Evolutionary conservation across 2,888 invertebrate species (phyloP).

Genomic region (Chesias legatella): DNA sequence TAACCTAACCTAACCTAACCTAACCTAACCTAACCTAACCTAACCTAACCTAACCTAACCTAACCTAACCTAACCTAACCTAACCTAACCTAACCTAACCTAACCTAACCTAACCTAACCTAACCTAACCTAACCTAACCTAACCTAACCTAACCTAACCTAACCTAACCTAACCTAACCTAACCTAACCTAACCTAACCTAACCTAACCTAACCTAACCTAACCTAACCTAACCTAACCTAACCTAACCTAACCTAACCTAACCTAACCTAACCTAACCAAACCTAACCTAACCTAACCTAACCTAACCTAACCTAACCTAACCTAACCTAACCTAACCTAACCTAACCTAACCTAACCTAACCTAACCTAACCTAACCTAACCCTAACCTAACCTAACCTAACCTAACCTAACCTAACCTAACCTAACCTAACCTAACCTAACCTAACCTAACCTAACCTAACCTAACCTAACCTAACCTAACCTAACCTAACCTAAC

Average conservation of each 20-base stretch:
- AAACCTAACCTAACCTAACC: constrained; percentile 20
- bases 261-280: constrained; percentile 14
- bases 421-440: constrained; percentile 27
- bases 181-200: constrained; percentile 21
- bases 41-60: constrained; percentile 17
- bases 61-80: constrained; percentile 12
- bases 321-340: constrained; percentile 27
- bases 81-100: constrained; percentile 5
- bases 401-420: constrained; percentile 27
- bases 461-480: constrained; percentile 31
- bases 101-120: constrained; percentile 13
- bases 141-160: constrained; percentile 15
- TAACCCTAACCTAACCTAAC: constrained; percentile 22
- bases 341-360: constrained; percentile 27
- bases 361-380: constrained; percentile 25
- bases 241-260: constrained; percentile 28
- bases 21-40: constrained; percentile 18
- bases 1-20: constrained; percentile 11
- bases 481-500: constrained; percentile 28
- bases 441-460: constrained; percentile 26
- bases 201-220: constrained; percentile 26
- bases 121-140: constrained; percentile 14
- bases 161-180: constrained; percentile 17
- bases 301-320: constrained; percentile 29
- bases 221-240: constrained; percentile 35